Evolutionary conservation across 2,888 invertebrate species (phyloP).

Genomic region (Campopleginae sp.): DNA sequence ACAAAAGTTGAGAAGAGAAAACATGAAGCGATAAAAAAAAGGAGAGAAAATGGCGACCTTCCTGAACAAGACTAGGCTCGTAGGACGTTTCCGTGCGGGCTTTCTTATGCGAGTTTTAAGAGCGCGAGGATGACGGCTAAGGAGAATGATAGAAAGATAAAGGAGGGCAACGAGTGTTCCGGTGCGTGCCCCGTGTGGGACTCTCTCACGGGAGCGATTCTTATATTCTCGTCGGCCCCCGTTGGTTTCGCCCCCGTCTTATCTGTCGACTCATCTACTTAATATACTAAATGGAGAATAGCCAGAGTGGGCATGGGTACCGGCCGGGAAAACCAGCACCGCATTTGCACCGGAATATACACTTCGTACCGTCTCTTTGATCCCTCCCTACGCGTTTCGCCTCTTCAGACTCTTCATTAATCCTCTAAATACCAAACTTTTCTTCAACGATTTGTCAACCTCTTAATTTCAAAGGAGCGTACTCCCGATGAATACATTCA

Average conservation of each 20-base stretch:
- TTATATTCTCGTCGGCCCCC: constrained; percentile 51
- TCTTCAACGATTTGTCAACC: background rate
- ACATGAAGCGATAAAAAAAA: constrained; percentile 19
- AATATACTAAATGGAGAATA: constrained; percentile 52
- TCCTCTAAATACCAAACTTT: constrained; percentile 3
- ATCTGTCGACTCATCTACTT: constrained; percentile 71
- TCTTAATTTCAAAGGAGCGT: background rate
- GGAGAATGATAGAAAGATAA: constrained; percentile 57
- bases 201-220: constrained; percentile 80
- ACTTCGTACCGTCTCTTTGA: constrained; percentile 5
- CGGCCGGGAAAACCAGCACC: constrained; percentile 30
- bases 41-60: constrained; percentile 45
- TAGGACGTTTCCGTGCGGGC: constrained; percentile 54
- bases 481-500: background rate
- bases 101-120: constrained; percentile 57
- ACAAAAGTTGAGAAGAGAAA: constrained; percentile 21
- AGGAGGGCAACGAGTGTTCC: constrained; percentile 76
- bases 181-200: constrained; percentile 83
- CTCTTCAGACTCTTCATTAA: constrained; percentile 6
- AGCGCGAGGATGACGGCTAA: constrained; percentile 59
- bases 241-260: constrained; percentile 63
- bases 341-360: constrained; percentile 34
- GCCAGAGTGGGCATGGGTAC: constrained; percentile 44
- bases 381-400: background rate
- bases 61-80: constrained; percentile 20